Base-by-base conservation (phyloP, 2,113 vertebrate species). In the Cryptomyrus ogoouensis region DNA sequence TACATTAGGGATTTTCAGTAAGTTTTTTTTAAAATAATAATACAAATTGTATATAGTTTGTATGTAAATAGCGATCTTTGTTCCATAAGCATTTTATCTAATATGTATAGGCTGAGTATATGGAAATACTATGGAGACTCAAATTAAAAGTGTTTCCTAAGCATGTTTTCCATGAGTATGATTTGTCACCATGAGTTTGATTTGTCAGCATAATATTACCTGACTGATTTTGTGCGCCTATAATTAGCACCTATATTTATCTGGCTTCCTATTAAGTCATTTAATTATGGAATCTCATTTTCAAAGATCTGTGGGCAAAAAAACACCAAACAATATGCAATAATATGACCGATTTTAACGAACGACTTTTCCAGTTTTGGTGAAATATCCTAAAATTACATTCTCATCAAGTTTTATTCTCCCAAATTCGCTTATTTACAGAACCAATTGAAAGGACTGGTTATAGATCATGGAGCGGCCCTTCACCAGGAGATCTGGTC, bases 1-100 rank as follows among this genome's bases (percentile, higher is more conserved):
- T 91, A 92, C 91, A 90, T 15, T 27, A 83, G 87, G 91, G 92
- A 92, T 91, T 92, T 77, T 91, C 90, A 91, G 87, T 88, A 92
- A 92, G 90, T 89, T 42, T 35, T 74, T 74, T 74, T 13, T 2
- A 2, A 2, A 74, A 31, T 53, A 5, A 53, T 19, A 21, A 21
- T 21, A 56, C 21, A 0, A 21, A 56, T 19, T 39, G 4, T 77
- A 77, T 77, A 35, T 74, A 74, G 12, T 74, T 74, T 74, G n/a
- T 10, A 31, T 31, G 62, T 31, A 13, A 27, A 70, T 70, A 12
- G 1, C n/a, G 58, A 70, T 31, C n/a, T 70, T 77, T 77, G 1
- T 6, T 35, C 27, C 70, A 35, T 77, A 77, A 77, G 35, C 35
- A 39, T 17, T 80, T 19, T 42, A 39, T 15, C 31, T 35, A 35